phyloP scores from a whole-genome alignment of 2,888 invertebrate genomes.

The Apodemia duryi region DNA sequence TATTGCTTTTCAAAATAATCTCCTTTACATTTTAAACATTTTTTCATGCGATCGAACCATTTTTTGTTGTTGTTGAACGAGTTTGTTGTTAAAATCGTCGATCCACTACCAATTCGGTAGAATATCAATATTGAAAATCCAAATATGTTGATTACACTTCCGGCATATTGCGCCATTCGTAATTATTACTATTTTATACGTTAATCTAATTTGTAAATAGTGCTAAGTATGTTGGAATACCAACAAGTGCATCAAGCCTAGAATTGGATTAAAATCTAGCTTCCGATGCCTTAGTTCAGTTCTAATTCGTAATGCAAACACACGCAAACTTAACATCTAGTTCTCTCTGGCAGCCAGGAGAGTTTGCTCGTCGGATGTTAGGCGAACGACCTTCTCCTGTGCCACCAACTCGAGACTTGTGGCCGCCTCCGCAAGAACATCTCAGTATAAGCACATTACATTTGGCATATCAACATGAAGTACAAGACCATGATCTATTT shows the following conservation, averaged over 20 bases:
- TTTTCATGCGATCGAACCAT: too few species aligned
- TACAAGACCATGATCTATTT: slow-evolving; percentile 40
- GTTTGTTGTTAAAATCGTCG: too few species aligned
- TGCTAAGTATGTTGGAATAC: slow-evolving; percentile 45
- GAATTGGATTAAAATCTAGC: slow-evolving; percentile 64
- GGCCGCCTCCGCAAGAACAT: slow-evolving; percentile 55
- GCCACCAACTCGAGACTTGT: slow-evolving; percentile 66
- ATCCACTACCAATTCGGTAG: too few species aligned
- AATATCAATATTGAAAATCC: neutral
- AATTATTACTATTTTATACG: neutral
- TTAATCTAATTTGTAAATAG: slow-evolving; percentile 14
- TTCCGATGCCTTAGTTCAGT: slow-evolving; percentile 54
- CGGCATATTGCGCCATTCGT: neutral
- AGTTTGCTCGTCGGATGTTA: slow-evolving; percentile 66
- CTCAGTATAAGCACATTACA: slow-evolving; percentile 70
- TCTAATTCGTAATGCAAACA: slow-evolving; percentile 63
- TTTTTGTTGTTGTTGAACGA: too few species aligned
- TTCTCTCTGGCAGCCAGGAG: slow-evolving; percentile 73
- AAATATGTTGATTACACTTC: neutral
- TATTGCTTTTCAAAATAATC: too few species aligned
- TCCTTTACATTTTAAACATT: too few species aligned
- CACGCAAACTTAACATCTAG: slow-evolving; percentile 70
- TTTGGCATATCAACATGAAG: slow-evolving; percentile 58
- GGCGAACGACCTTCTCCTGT: slow-evolving; percentile 69
- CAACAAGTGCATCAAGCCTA: slow-evolving; percentile 63